Conservation (phyloP, 1,140 invertebrate species). For the Cataglyphis hispanica region DNA sequence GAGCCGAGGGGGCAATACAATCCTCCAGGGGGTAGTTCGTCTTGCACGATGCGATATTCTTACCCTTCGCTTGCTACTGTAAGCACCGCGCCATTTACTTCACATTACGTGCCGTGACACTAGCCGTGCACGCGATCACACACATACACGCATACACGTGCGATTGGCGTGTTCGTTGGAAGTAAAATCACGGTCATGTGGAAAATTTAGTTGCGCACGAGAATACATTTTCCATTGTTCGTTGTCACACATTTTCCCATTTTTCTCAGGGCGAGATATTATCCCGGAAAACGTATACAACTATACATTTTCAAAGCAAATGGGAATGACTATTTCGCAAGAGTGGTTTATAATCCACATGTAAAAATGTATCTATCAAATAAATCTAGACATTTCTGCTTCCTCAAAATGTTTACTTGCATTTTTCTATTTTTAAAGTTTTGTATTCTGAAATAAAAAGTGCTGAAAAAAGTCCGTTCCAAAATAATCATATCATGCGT, state of each 20-base stretch:
- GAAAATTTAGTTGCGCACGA: conserved; percentile 50
- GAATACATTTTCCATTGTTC: conserved; percentile 30
- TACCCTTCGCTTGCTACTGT: conserved; percentile 28
- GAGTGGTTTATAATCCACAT: neutral
- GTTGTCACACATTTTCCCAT: neutral
- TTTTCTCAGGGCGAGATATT: conserved; percentile 17
- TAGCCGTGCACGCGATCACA: conserved; percentile 73
- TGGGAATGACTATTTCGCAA: neutral
- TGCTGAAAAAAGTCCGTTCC: neutral
- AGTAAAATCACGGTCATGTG: conserved; percentile 74
- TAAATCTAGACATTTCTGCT: neutral
- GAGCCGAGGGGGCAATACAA: conserved; percentile 34
- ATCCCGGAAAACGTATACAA: neutral
- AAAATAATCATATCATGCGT: neutral
- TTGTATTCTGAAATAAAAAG: neutral
- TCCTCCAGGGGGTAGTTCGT: conserved; percentile 38
- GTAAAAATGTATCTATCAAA: conserved; percentile 4
- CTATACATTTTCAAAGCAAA: neutral
- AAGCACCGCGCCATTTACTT: conserved; percentile 52
- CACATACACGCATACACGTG: conserved; percentile 51
- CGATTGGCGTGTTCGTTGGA: conserved; percentile 72
- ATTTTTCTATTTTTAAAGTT: neutral
- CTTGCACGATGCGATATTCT: conserved; percentile 61
- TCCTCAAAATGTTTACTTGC: neutral
- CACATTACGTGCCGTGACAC: conserved; percentile 57